A percentile compares a stretch with the other conserved stretches of the same genome.
Evolutionary conservation across 1,140 invertebrate genomes (phyloP).

Genomic region (Drosophila sulfurigaster): DNA sequence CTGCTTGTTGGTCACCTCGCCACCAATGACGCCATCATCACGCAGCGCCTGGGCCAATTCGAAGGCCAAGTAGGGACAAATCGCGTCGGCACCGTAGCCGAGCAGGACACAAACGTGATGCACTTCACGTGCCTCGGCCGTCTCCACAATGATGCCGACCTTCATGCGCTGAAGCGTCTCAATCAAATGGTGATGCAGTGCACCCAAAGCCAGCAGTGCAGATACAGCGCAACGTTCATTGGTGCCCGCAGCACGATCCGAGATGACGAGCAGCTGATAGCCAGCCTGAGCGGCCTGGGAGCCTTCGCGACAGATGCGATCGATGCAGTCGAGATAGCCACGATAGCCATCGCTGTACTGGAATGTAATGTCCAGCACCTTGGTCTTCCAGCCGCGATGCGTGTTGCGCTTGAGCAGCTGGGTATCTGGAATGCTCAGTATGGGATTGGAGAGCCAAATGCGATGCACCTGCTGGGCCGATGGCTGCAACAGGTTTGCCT

Average conservation of each 20-base stretch:
- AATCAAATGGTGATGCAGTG: conserved; percentile 98
- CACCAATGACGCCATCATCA: conserved; percentile 92
- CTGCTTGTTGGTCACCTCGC: conserved; percentile 91
- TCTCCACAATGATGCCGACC: conserved; percentile 96
- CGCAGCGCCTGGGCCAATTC: conserved; percentile 94
- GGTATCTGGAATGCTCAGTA: conserved; percentile 95
- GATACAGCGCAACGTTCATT: conserved; percentile 91
- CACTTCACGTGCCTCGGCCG: conserved; percentile 97
- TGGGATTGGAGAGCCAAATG: conserved; percentile 97
- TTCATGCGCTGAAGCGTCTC: conserved; percentile 98
- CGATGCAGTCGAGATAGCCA: conserved; percentile 92
- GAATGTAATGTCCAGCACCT: conserved; percentile 96
- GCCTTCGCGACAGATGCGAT: conserved; percentile 93
- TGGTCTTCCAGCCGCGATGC: conserved; percentile 96
- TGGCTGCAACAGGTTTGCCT: conserved; percentile 97
- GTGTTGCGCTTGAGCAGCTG: conserved; percentile 93
- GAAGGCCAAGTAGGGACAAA: conserved; percentile 98
- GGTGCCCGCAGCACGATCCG: conserved; percentile 92
- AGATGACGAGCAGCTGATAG: conserved; percentile 95
- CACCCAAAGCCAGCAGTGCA: conserved; percentile 94
- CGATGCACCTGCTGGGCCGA: conserved; percentile 95
- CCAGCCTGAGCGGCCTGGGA: conserved; percentile 91
- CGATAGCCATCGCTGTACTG: conserved; percentile 88
- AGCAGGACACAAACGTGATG: conserved; percentile 98
- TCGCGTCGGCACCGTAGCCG: conserved; percentile 98